A percentile compares a stretch with the other conserved stretches of the same genome.
Conservation (phyloP, 2,113 vertebrate genomes). For the Atlantisia rogersi region DNA sequence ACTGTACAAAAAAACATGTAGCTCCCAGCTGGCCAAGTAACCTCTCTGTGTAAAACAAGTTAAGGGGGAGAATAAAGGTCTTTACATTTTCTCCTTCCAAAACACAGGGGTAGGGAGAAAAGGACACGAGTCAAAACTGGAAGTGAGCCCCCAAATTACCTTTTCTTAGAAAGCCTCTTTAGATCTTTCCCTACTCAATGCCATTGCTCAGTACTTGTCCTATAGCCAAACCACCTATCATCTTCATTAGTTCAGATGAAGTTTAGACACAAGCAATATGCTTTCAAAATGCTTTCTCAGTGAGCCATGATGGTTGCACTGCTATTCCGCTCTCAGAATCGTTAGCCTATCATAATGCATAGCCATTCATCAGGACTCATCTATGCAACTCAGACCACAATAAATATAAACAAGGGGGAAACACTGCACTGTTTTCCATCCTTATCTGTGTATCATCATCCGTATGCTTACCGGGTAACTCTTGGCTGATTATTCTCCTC, state of each 20-base stretch:
- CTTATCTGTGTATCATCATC: neutral
- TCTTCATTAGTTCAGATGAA: neutral
- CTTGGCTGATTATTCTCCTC: neutral
- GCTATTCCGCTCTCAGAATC: neutral
- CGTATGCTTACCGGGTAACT: neutral
- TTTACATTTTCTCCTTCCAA: neutral
- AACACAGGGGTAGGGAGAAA: accelerated
- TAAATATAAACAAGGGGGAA: neutral
- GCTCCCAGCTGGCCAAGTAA: neutral
- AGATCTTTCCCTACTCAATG: neutral
- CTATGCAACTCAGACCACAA: neutral
- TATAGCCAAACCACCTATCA: neutral
- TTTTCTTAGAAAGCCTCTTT: neutral
- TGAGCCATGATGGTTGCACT: neutral
- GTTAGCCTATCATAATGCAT: accelerated
- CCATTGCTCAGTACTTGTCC: neutral
- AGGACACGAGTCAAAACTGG: neutral
- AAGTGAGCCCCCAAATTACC: neutral
- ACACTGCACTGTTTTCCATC: neutral
- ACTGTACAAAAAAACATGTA: neutral
- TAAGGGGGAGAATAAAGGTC: neutral
- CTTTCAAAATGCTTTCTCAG: neutral
- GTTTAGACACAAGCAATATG: neutral
- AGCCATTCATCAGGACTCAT: neutral
- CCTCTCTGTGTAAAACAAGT: neutral